Conservation (phyloP, 2,888 invertebrate species). For the Dusona sp. region DNA sequence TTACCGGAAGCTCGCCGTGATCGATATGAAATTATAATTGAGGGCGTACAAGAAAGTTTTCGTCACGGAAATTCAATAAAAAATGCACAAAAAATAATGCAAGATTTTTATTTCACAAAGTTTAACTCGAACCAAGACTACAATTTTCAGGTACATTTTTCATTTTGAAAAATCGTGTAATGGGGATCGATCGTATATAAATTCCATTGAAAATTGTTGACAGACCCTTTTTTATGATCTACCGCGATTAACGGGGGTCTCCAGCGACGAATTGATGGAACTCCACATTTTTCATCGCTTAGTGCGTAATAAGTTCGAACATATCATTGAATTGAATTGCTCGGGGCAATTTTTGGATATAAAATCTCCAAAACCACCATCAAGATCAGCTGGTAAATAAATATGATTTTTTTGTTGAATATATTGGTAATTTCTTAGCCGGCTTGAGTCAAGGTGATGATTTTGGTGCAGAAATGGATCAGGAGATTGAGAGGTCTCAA, state of each 20-base stretch:
- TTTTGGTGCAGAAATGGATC: slow-evolving; percentile 54
- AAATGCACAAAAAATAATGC: slow-evolving; percentile 85
- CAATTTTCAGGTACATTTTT: slow-evolving; percentile 79
- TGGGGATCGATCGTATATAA: background rate
- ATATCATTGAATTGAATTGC: no score
- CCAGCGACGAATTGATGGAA: no score
- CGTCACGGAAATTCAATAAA: slow-evolving; percentile 87
- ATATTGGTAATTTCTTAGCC: no score
- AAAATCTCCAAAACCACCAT: background rate
- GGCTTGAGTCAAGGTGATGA: slow-evolving; percentile 26
- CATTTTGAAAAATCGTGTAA: background rate
- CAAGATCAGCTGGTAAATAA: slow-evolving; percentile 46
- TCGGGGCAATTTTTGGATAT: no score
- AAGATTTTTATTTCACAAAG: slow-evolving; percentile 86
- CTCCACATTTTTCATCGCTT: no score
- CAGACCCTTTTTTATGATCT: background rate
- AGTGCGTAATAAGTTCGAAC: no score
- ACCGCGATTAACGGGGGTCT: background rate
- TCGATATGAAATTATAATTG: slow-evolving; percentile 85
- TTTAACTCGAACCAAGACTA: slow-evolving; percentile 86
- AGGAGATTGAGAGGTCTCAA: slow-evolving; percentile 67
- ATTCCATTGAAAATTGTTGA: background rate
- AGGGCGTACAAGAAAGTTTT: slow-evolving; percentile 86
- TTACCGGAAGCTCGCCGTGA: slow-evolving; percentile 73
- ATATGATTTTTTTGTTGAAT: background rate